Conservation (phyloP, 2,888 invertebrate species). For the Melieria omissa region DNA sequence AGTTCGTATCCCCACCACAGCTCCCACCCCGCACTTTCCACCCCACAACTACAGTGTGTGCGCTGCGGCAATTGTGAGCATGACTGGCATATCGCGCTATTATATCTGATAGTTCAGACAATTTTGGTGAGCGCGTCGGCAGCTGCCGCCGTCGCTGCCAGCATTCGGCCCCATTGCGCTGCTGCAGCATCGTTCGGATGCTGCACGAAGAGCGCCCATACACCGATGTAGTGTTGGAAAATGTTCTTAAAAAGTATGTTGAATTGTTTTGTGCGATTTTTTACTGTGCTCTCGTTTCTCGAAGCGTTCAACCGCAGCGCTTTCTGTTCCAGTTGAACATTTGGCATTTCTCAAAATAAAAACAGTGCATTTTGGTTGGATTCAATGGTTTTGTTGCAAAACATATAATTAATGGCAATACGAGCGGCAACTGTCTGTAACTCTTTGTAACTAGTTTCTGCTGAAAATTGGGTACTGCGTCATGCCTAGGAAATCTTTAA, state of each 20-base stretch:
- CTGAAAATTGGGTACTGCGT: no score
- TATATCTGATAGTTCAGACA: conserved; percentile 49
- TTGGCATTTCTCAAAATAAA: conserved; percentile 18
- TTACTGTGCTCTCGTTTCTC: conserved; percentile 10
- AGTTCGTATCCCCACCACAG: not conserved
- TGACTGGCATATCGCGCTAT: conserved; percentile 50
- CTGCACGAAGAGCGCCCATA: not conserved
- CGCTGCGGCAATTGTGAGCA: conserved; percentile 28
- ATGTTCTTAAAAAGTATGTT: conserved; percentile 8
- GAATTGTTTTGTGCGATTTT: not conserved
- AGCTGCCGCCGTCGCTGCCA: conserved; percentile 14
- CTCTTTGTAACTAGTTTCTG: no score
- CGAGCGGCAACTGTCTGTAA: no score
- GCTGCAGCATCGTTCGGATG: conserved; percentile 7
- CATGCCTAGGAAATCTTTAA: no score
- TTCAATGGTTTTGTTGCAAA: no score
- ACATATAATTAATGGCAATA: no score
- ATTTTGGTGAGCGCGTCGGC: conserved; percentile 23
- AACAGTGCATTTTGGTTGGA: no score
- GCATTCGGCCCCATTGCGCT: not conserved
- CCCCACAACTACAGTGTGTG: not conserved
- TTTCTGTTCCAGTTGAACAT: conserved; percentile 28
- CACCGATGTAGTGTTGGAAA: conserved; percentile 19
- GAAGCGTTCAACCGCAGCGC: not conserved
- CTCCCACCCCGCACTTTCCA: not conserved